Evolutionary conservation across 2,888 invertebrate genomes (phyloP).

Genomic region (Troglohyphantes excavatus): DNA sequence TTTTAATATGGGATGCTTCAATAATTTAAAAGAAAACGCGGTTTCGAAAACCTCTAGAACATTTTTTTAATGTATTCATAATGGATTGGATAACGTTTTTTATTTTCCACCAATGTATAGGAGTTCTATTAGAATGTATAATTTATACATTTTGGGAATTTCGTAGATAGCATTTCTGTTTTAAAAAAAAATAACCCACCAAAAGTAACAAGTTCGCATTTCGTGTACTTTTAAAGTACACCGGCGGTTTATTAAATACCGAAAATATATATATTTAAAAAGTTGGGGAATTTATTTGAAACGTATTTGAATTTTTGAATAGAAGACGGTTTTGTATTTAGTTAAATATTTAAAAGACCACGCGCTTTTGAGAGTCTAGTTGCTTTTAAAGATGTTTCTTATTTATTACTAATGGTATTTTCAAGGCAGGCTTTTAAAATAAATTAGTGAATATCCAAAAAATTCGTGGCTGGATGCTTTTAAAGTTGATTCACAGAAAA

Average conservation of each 20-base stretch:
- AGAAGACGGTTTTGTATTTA: background rate
- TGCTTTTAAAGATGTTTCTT: background rate
- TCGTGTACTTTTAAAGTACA: background rate
- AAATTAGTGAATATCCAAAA: background rate
- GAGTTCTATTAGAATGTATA: background rate
- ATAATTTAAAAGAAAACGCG: constrained; percentile 18
- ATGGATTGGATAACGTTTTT: constrained; percentile 12
- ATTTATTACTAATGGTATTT: background rate
- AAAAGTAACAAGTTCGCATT: background rate
- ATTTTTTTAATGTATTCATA: background rate
- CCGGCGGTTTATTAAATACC: background rate
- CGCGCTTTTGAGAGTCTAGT: background rate
- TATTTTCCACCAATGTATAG: no score
- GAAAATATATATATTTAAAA: background rate
- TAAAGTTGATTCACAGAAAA: no score
- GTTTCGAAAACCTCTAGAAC: background rate
- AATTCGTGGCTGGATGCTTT: no score
- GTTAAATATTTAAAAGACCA: background rate
- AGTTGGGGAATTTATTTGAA: background rate
- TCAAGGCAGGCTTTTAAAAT: background rate
- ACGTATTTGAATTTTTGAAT: background rate
- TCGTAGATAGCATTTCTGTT: background rate
- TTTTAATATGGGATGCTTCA: background rate
- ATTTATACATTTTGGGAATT: background rate
- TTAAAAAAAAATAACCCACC: background rate